Base-by-base conservation (phyloP, 2,797 vertebrate species). In the Neosilurus hyrtlii region DNA sequence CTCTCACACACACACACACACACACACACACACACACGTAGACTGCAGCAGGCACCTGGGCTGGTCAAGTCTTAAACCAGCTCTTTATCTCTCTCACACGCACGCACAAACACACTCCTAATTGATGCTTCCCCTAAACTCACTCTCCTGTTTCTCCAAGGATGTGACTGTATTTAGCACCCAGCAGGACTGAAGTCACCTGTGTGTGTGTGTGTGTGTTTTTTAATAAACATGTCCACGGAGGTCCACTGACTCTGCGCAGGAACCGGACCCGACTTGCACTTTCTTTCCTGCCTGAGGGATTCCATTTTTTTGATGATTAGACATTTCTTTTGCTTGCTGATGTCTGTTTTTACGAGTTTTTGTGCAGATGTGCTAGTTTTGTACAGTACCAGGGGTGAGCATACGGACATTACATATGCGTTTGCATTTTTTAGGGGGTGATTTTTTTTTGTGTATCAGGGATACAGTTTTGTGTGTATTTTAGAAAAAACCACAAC, bases 261-360 rank as follows among this genome's bases (percentile, higher is more conserved):
- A 65, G 59, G 66, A 20, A 80, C n/a, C 26, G 18, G 49, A 82
- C 67, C 18, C 15, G 16, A 81, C 65, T 76, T 82, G 80, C 80
- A 78, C 80, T 85, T 78, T 82, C 80, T 80, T 65, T 52, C 85
- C 80, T 88, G 86, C 85, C 80, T 80, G 83, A 81, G 79, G 83
- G 87, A 57, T 56, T 72, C 73, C 79, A 56, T 78, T 80, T 86
- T 86, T 84, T 76, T 84, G 81, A 87, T 14, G 62, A 68, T 78
- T 77, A 85, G 75, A 87, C 67, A 54, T 85, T 85, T 85, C 81
- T 87, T 80, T 83, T 85, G 86, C 85, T 87, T 86, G 82, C 85
- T 70, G 75, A 79, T 86, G 75, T 85, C 76, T 18, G 62, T 86
- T 89, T 84, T 82, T 85, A 68, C 59, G 56, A 49, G 80, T 78